These are phyloP conservation scores for Mesembrinibis cayennensis DNA, from an alignment of 2,113 vertebrate genomes.

Conservation along the genomic window DNA sequence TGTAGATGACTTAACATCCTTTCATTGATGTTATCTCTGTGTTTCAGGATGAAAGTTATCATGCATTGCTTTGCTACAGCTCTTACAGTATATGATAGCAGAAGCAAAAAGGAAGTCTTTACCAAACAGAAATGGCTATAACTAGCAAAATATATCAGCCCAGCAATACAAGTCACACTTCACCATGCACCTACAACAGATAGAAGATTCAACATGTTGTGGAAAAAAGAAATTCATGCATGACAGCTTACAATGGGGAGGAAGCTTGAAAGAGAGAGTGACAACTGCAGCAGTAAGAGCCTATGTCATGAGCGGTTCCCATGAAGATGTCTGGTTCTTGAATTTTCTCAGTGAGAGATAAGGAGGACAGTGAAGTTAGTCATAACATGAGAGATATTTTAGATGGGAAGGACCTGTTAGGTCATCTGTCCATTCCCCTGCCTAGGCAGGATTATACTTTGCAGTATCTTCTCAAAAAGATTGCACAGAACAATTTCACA, in stretches of 20 bases:
- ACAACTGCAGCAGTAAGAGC: neutral
- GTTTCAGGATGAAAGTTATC: slow-evolving; percentile 55
- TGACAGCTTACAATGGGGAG: neutral
- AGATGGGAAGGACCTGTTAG: slow-evolving; percentile 60
- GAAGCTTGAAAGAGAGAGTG: neutral
- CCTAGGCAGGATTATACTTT: slow-evolving; percentile 49
- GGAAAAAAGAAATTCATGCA: neutral
- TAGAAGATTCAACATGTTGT: neutral
- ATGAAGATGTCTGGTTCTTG: slow-evolving; percentile 5
- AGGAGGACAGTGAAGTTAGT: slow-evolving; percentile 36
- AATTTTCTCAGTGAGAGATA: slow-evolving; percentile 48
- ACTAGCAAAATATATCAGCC: neutral
- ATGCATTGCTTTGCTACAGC: slow-evolving; percentile 17
- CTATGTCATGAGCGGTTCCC: neutral
- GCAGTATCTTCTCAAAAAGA: slow-evolving; percentile 49
- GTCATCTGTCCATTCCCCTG: slow-evolving; percentile 46
- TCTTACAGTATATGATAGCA: slow-evolving; percentile 1
- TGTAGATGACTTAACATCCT: slow-evolving; percentile 64
- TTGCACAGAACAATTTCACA: slow-evolving; percentile 64
- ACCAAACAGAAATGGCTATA: slow-evolving; percentile 19
- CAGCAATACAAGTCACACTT: neutral
- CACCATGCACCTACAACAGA: neutral
- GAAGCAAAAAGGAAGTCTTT: slow-evolving; percentile 13
- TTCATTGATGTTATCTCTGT: slow-evolving; percentile 59
- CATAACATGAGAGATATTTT: slow-evolving; percentile 56